Evolutionary conservation across 2,113 vertebrate genomes (phyloP), one percentile per base, ranked within the genome.

Genomic region (Plestiodon gilberti): DNA sequence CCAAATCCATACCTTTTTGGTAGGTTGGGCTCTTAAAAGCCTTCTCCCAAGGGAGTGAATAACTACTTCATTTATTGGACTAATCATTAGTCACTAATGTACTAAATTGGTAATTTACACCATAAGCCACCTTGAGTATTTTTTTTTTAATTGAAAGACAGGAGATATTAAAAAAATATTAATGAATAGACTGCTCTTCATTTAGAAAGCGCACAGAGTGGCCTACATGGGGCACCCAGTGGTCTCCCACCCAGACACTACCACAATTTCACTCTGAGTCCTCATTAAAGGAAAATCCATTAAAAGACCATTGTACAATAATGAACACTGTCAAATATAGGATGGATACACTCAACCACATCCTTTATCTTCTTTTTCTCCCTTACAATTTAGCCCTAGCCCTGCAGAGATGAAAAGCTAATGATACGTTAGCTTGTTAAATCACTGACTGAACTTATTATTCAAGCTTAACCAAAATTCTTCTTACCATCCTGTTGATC

Each of bases 401-500:
- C 84, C 78, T 86, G 74, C 9, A 88, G 75, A 87, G 69, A 73
- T 67, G 30, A 92, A 93, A 91, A 88, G 0, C 17, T 3, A 84
- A 61, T 64, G 62, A 40, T 67, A 81, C 6, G 2, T 86, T 79
- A 87, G 14, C n/a, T 80, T 81, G 30, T 38, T 86, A 93, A 91
- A 92, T 78, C 48, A 85, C 0, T 76, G 40, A 85, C 0, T 1
- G 40, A 87, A 73, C n/a, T 40, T 10, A 3, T 83, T 71, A 65
- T 23, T 89, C 17, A 87, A 82, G 35, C 38, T 80, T 81, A 90
- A 70, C 0, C 35, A 57, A 88, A 93, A 76, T 38, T 11, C 20
- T 59, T 55, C 97, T 97, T 96, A 99, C 99, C 99, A 99, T 99
- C 83, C 99, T 97, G 96, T 99, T 99, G 92, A 99, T 99, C 80